These are phyloP conservation scores for Neopipo cinnamomea DNA, from an alignment of 2,113 vertebrate genomes.

Conservation along the genomic window DNA sequence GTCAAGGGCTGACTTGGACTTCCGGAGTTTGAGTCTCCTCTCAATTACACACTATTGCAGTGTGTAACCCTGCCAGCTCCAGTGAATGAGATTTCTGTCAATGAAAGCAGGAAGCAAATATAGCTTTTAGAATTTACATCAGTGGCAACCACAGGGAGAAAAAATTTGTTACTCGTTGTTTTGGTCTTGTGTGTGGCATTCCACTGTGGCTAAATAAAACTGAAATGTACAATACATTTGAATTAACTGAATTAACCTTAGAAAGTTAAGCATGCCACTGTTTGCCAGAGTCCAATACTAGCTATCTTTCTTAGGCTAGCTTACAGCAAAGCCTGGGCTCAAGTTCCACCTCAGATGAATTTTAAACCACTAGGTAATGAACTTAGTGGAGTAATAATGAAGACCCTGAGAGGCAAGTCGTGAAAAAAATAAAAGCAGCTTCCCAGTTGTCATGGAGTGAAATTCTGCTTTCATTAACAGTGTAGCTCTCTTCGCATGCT, in stretches of 20 bases:
- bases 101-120: background rate
- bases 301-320: background rate
- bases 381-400: background rate
- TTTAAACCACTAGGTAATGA: background rate
- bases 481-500: background rate
- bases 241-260: background rate
- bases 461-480: background rate
- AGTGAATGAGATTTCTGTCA: background rate
- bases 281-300: background rate
- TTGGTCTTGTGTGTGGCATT: background rate
- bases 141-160: background rate
- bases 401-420: background rate
- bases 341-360: background rate
- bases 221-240: background rate
- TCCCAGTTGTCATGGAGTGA: background rate
- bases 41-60: background rate
- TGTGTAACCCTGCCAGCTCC: background rate
- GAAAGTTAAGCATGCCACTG: background rate
- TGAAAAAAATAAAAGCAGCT: background rate
- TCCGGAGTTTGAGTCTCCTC: background rate
- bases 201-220: background rate
- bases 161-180: background rate
- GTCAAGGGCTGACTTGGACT: background rate
- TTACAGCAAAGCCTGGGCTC: background rate
- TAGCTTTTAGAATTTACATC: background rate